These are phyloP conservation scores for Diaperis boleti DNA, from an alignment of 2,888 invertebrate species.

Conservation along the genomic window DNA sequence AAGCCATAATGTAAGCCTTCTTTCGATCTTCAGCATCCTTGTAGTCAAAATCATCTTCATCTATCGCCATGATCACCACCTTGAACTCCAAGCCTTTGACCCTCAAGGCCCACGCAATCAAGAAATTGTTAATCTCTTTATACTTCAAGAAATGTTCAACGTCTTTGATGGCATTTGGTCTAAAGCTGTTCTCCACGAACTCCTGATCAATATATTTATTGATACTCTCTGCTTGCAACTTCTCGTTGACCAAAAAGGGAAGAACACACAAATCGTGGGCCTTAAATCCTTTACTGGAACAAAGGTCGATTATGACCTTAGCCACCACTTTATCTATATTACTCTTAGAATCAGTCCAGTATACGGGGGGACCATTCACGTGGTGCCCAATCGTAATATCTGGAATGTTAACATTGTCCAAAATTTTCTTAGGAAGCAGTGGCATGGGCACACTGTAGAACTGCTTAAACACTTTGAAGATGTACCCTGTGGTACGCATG, in stretches of 20 bases:
- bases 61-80: conserved; percentile 61
- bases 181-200: conserved; percentile 61
- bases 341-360: conserved; percentile 55
- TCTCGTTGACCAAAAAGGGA: conserved; percentile 59
- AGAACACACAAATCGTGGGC: conserved; percentile 61
- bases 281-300: conserved; percentile 61
- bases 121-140: conserved; percentile 57
- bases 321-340: conserved; percentile 50
- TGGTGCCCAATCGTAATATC: conserved; percentile 57
- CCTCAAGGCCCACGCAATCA: conserved; percentile 61
- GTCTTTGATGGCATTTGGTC: conserved; percentile 57
- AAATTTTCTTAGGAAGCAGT: conserved; percentile 47
- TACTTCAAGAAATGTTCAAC: conserved; percentile 59
- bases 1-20: conserved; percentile 62
- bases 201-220: conserved; percentile 57
- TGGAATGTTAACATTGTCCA: conserved; percentile 52
- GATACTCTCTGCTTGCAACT: conserved; percentile 54
- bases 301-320: conserved; percentile 60
- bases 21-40: conserved; percentile 60
- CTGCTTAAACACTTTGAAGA: conserved; percentile 60
- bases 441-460: conserved; percentile 59
- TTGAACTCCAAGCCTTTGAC: conserved; percentile 64
- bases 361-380: conserved; percentile 59
- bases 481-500: conserved; percentile 60
- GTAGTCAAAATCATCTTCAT: conserved; percentile 61